Percentiles rank a stretch among this genome's conserved stretches.
Evolutionary conservation across 2,113 vertebrate species (phyloP).

Genomic region (Dinomys branickii): DNA sequence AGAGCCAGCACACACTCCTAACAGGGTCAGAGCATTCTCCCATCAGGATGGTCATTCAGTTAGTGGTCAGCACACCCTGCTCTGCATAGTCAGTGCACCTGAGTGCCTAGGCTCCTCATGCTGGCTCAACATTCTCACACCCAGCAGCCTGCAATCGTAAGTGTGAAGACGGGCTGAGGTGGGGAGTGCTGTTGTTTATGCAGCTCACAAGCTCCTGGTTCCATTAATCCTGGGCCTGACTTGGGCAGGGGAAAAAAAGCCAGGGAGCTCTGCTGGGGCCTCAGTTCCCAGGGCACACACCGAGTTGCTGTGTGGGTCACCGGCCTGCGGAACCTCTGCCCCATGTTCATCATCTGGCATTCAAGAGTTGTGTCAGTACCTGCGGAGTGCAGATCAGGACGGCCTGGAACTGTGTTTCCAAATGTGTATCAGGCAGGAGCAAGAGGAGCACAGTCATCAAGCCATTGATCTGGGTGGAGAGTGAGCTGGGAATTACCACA

Average conservation of each 20-base stretch:
- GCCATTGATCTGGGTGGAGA: slow-evolving; percentile 42
- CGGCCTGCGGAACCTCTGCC: slow-evolving; percentile 75
- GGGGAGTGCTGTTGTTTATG: neutral
- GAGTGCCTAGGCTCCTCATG: neutral
- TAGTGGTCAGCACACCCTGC: neutral
- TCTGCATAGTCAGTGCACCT: neutral
- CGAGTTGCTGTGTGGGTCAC: slow-evolving; percentile 72
- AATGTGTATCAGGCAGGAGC: slow-evolving; percentile 67
- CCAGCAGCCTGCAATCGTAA: neutral
- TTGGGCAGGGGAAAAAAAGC: slow-evolving; percentile 67
- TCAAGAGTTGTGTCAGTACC: slow-evolving; percentile 67
- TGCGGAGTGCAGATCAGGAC: slow-evolving; percentile 20
- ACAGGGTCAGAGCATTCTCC: neutral
- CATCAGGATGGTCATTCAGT: neutral
- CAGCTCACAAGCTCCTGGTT: slow-evolving; percentile 61
- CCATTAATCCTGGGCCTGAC: slow-evolving; percentile 70
- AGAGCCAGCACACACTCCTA: too few species aligned
- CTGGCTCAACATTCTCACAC: neutral
- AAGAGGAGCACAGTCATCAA: slow-evolving; percentile 53
- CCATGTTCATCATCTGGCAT: slow-evolving; percentile 75
- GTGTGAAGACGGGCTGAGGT: neutral
- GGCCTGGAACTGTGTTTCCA: slow-evolving; percentile 63
- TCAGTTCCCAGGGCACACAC: slow-evolving; percentile 63
- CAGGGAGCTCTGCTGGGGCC: slow-evolving; percentile 42
- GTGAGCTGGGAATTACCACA: slow-evolving; percentile 40